These are phyloP conservation scores for Salmo trutta DNA, from an alignment of 2,797 vertebrate species.

Conservation along the genomic window DNA sequence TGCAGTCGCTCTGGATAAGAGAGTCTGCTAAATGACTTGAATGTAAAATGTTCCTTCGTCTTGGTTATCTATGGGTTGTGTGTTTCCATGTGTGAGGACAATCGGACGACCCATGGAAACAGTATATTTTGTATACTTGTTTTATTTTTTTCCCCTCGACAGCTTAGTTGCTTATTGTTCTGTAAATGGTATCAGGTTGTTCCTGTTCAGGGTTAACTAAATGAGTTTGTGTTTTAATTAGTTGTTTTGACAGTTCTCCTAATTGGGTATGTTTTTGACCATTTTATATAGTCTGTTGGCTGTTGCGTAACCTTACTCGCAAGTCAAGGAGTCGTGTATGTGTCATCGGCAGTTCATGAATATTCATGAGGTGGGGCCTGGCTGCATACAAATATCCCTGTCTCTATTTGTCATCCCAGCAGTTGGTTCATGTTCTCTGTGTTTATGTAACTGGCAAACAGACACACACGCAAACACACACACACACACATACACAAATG, in stretches of 20 bases:
- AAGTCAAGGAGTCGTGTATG: constrained; percentile 45
- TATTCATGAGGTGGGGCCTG: constrained; percentile 55
- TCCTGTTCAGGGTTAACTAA: not conserved
- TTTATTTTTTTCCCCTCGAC: too few species aligned
- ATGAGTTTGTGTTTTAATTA: constrained; percentile 4
- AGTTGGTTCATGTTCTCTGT: constrained; percentile 32
- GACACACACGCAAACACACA: not conserved
- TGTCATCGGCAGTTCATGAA: constrained; percentile 57
- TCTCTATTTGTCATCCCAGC: constrained; percentile 47
- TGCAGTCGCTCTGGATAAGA: too few species aligned
- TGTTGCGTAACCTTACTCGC: constrained; percentile 44
- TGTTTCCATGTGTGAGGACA: too few species aligned
- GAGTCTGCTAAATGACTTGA: too few species aligned
- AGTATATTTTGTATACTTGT: too few species aligned
- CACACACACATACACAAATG: not conserved
- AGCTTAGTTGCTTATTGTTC: too few species aligned
- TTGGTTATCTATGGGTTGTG: too few species aligned
- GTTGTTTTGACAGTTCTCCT: constrained; percentile 28
- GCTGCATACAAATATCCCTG: constrained; percentile 21
- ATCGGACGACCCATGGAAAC: too few species aligned
- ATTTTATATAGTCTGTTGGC: constrained; percentile 48
- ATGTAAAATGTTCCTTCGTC: too few species aligned
- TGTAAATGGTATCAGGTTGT: too few species aligned
- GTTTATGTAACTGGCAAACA: constrained; percentile 31
- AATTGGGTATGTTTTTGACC: constrained; percentile 28